phyloP scores from a whole-genome alignment of 2,113 vertebrate species.

The Jaculus jaculus region DNA sequence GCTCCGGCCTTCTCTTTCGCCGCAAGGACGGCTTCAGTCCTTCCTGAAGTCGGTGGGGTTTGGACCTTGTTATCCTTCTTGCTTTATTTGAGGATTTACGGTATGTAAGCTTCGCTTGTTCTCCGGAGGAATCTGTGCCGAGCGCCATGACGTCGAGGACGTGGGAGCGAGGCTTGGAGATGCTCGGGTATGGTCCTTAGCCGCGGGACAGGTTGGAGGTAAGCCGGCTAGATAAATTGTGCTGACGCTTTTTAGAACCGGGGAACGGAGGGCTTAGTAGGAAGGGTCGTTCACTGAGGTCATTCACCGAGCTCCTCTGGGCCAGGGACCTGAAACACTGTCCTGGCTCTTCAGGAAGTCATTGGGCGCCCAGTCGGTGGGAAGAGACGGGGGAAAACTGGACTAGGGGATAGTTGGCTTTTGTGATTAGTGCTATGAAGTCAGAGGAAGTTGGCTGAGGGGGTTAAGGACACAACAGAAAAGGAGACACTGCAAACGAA shows the following conservation, averaged over 20 bases:
- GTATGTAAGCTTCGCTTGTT: background rate
- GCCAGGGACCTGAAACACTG: background rate
- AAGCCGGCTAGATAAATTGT: slow-evolving; percentile 29
- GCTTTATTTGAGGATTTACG: background rate
- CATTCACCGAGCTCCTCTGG: background rate
- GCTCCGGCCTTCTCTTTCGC: background rate
- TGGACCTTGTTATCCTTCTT: background rate
- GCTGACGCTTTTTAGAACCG: background rate
- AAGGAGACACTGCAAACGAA: background rate
- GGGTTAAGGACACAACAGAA: background rate
- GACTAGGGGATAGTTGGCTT: background rate
- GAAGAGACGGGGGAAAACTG: background rate
- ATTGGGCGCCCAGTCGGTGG: background rate
- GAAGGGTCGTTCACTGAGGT: background rate
- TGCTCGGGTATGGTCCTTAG: background rate
- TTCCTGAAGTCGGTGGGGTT: background rate
- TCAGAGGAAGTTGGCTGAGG: background rate
- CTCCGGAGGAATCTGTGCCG: background rate
- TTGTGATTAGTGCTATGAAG: background rate
- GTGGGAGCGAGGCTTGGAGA: background rate
- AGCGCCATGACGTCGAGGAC: background rate
- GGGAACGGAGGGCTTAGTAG: background rate
- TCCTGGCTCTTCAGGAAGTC: background rate
- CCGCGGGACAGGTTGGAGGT: slow-evolving; percentile 17
- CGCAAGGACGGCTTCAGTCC: background rate